Conservation (phyloP, 2,113 vertebrate genomes). For the Eubucco bourcierii region DNA sequence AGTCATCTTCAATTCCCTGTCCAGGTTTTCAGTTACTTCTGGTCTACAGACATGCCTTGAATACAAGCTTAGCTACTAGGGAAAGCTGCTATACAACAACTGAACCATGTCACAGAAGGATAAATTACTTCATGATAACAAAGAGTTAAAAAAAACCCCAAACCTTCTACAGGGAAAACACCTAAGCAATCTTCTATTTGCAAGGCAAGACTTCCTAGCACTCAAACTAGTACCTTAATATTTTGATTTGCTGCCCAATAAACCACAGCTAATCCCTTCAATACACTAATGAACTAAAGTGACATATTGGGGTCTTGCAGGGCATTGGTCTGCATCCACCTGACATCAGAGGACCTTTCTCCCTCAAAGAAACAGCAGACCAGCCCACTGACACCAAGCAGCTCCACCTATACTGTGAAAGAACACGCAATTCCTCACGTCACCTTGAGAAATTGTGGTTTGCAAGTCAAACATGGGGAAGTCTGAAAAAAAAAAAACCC, state of each 20-base stretch:
- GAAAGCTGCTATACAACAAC: neutral
- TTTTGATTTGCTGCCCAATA: neutral
- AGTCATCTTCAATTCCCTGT: neutral
- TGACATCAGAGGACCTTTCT: neutral
- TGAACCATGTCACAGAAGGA: neutral
- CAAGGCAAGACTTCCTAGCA: neutral
- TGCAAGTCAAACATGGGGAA: neutral
- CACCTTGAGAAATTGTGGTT: neutral
- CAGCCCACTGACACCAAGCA: neutral
- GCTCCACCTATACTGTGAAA: neutral
- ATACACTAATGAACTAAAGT: neutral
- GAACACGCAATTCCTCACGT: fast-evolving
- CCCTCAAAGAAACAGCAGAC: neutral
- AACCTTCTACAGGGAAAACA: neutral
- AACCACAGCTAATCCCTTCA: neutral
- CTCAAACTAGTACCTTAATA: neutral
- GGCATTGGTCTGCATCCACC: neutral
- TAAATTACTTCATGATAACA: neutral
- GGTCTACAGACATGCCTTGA: neutral
- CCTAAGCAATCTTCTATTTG: neutral
- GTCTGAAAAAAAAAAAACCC: neutral
- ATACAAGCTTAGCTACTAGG: neutral
- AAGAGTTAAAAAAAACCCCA: neutral
- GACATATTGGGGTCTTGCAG: neutral
- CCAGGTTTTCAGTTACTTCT: neutral